Conservation (phyloP, 1,140 invertebrate species). For the Choristoneura fumiferana region DNA sequence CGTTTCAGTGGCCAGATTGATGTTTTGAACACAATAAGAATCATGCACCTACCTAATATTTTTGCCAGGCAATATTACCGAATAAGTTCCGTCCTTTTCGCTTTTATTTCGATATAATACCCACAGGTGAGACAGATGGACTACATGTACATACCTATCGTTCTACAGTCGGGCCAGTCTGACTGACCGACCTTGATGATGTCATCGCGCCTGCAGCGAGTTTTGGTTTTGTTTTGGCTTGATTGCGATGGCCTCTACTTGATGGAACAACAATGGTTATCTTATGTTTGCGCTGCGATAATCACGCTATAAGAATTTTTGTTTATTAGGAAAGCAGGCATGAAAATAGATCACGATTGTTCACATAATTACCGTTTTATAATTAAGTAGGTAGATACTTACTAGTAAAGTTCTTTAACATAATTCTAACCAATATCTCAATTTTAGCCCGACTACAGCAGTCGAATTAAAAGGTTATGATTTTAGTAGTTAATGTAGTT, state of each 20-base stretch:
- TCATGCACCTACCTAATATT: not conserved
- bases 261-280: constrained; percentile 1
- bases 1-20: constrained; percentile 2
- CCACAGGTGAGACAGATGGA: constrained; percentile 32
- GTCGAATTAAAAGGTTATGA: no score
- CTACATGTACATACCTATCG: constrained; percentile 18
- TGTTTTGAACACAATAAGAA: not conserved
- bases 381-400: no score
- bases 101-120: constrained; percentile 15
- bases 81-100: constrained; percentile 27
- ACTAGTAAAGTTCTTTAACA: no score
- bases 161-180: constrained; percentile 27
- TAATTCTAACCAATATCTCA: no score
- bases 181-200: constrained; percentile 64
- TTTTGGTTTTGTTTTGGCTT: constrained; percentile 43
- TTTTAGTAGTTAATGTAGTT: no score
- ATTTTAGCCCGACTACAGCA: no score
- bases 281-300: not conserved
- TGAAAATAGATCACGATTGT: no score
- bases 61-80: not conserved
- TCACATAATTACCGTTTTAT: no score
- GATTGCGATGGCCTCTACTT: constrained; percentile 20
- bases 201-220: constrained; percentile 46
- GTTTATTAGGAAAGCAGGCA: not conserved
- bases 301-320: not conserved